Evolutionary conservation across 2,888 invertebrate species (phyloP), one percentile per base, ranked within the genome.

Genomic region (Microdon myrmicae): DNA sequence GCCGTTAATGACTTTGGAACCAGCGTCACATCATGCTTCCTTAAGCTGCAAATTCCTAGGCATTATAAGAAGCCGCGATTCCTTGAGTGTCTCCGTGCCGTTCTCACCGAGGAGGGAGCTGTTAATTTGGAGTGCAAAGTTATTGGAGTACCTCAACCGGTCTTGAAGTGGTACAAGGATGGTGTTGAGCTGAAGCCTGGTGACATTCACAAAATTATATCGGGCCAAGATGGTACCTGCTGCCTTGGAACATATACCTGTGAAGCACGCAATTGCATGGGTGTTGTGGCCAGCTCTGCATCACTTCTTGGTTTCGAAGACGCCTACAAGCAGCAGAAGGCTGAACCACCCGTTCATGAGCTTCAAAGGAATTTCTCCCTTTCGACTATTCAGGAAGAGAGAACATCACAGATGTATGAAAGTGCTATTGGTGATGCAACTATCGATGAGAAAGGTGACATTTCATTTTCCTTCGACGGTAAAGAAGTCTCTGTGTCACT

Each of bases 61-160:
- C 93, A 94, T 80, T 94, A 88, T 75, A 93, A 93, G 75, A 92
- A 91, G 70, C 94, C 94, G 0, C 85, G 89, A 64, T 94, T 94
- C 77, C 81, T 94, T 41, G 94, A 94, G 78, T 90, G 90, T 68
- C 82, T 94, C 3, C 84, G 90, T 69, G 94, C 94, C 0, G 89
- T 93, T 26, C 81, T 94, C 10, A 92, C 92, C 0, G 91, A 93
- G 66, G 92, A 92, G 78, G 80, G 94, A 0, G 92, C 94, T 6
- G 94, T 94, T 1, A 94, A 94, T 79, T 83, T 94, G 56, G 94
- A 94, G 77, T 94, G 94, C 77, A 94, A 94, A 81, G 93, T 94
- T 1, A 93, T 94, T 55, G 94, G 94, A 4, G 92, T 94, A 2
- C 94, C 94, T 0, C 93, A 93, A 73, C 94, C 94, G 0, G 82